Base-by-base conservation (phyloP, 2,888 invertebrate genomes). In the Lucinisca nassula region DNA sequence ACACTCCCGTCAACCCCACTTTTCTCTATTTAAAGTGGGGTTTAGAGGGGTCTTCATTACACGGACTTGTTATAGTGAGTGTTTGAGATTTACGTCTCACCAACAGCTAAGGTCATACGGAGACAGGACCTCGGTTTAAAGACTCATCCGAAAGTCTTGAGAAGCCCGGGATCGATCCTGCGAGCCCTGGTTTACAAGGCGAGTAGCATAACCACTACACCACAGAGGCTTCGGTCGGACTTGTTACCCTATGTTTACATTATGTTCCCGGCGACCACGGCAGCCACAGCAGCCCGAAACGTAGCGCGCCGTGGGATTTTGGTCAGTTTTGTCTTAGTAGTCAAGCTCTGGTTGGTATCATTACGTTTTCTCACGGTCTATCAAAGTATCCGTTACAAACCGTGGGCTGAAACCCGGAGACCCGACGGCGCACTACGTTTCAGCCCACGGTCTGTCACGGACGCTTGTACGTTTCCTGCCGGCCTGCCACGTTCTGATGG, bases 231-330 rank as follows among this genome's bases (percentile, higher is more conserved):
- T n/a, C n/a, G n/a, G n/a, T n/a, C n/a, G n/a, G n/a, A n/a, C n/a
- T n/a, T n/a, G n/a, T n/a, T n/a, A n/a, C n/a, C 51, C 61, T 61
- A 30, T 17, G 61, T 61, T 61, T 61, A 61, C 61, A 61, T 17
- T 61, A 61, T 61, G 61, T 61, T 61, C 61, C 61, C 61, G 61
- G 61, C 61, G 61, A 30, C 61, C 61, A 24, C 61, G 61, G 27
- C 30, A 30, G 30, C 61, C n/a, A n/a, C n/a, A n/a, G n/a, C n/a
- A n/a, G n/a, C n/a, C 30, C 30, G 30, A 61, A 61, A 61, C 61
- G 61, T 61, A 61, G 61, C 61, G 61, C 30, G 30, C 61, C 61
- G 24, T 61, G 61, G 30, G 30, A 61, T 30, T 61, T 27, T 61
- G 61, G 61, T 61, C 61, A 61, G 3, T 61, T 61, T 61, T 61